Conservation (phyloP, 2,797 vertebrate species). For the Melopsittacus undulatus region DNA sequence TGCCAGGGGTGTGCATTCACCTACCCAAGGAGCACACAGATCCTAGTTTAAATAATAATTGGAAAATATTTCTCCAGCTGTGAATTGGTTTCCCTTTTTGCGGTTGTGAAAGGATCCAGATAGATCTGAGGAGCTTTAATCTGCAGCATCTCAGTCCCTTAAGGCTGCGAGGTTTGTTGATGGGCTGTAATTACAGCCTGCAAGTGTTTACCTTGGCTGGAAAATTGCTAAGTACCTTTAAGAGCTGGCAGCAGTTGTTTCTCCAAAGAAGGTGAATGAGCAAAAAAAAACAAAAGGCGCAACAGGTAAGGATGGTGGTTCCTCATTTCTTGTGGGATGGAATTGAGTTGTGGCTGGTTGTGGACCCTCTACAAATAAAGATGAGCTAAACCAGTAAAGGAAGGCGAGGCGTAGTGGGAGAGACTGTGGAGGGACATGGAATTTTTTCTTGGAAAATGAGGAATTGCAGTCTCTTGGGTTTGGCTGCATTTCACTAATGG, state of each 20-base stretch:
- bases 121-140: neutral
- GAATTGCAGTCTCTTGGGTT: neutral
- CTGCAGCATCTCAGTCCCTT: neutral
- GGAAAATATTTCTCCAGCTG: neutral
- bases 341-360: neutral
- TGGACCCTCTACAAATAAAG: neutral
- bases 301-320: neutral
- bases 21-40: neutral
- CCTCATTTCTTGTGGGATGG: neutral
- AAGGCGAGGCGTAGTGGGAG: neutral
- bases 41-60: neutral
- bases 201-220: constrained; percentile 1
- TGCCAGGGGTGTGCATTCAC: neutral
- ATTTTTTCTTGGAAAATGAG: neutral
- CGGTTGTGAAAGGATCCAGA: neutral
- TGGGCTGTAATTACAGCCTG: neutral
- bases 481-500: neutral
- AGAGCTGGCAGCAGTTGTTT: neutral
- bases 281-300: neutral
- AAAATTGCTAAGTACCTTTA: neutral
- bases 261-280: neutral
- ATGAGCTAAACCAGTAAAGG: neutral
- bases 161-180: neutral
- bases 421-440: neutral
- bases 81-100: neutral